A percentile compares a stretch with the other conserved stretches of the same genome.
These are phyloP conservation scores for Drosophila seclusa DNA, from an alignment of 2,888 invertebrate species.

Conservation along the genomic window DNA sequence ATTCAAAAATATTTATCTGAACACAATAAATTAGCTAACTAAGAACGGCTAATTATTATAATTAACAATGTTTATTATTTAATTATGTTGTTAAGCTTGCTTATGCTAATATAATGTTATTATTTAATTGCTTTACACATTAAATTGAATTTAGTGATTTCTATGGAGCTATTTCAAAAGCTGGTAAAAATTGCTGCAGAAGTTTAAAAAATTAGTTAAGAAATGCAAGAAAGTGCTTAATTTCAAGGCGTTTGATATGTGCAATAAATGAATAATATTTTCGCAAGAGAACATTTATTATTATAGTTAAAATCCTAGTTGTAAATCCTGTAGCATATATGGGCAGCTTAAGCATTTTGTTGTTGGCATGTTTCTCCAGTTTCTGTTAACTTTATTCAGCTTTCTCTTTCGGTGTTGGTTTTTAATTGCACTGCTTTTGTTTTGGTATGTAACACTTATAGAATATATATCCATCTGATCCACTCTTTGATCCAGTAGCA, in stretches of 20 bases:
- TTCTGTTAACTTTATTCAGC: constrained; percentile 19
- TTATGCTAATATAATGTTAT: neutral
- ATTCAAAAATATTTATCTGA: neutral
- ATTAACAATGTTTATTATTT: neutral
- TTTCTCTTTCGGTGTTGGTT: constrained; percentile 43
- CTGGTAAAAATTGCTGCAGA: neutral
- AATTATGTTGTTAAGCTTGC: neutral
- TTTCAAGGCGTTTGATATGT: neutral
- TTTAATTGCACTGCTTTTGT: constrained; percentile 25
- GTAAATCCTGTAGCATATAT: neutral
- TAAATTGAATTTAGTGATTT: neutral
- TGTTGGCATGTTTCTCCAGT: constrained; percentile 26
- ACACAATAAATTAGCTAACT: neutral
- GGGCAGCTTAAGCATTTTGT: neutral
- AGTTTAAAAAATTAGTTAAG: neutral
- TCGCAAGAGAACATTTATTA: neutral
- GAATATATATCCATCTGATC: neutral
- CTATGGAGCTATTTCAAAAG: neutral
- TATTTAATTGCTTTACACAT: neutral
- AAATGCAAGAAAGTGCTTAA: neutral
- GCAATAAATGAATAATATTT: neutral
- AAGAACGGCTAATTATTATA: neutral
- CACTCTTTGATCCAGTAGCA: neutral
- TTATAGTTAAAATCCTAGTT: neutral
- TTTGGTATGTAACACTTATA: constrained; percentile 47